These are phyloP conservation scores for Pseudachorutes palmiensis DNA, from an alignment of 1,140 invertebrate genomes.

Conservation along the genomic window DNA sequence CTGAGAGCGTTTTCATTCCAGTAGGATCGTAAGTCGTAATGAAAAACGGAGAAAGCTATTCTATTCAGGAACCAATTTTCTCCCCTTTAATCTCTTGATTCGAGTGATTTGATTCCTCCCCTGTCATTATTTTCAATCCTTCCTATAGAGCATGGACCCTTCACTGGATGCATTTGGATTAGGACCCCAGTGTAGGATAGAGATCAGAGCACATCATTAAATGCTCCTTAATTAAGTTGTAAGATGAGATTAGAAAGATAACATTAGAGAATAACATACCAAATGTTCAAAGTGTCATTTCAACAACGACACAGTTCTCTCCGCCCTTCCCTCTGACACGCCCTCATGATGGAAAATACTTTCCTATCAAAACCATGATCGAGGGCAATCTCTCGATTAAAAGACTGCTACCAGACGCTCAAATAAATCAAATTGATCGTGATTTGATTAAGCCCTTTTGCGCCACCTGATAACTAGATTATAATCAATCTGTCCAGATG, in stretches of 20 bases:
- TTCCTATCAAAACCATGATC: too few species aligned
- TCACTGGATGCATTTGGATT: too few species aligned
- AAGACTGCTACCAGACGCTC: too few species aligned
- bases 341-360: too few species aligned
- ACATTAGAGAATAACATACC: not conserved
- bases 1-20: too few species aligned
- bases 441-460: too few species aligned
- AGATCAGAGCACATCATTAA: not conserved
- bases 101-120: conserved; percentile 12
- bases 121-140: not conserved
- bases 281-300: not conserved
- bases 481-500: too few species aligned
- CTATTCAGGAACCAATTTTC: conserved; percentile 3
- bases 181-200: too few species aligned
- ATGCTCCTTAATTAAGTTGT: not conserved
- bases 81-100: conserved; percentile 2
- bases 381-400: too few species aligned
- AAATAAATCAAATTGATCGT: too few species aligned
- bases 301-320: not conserved
- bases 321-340: not conserved
- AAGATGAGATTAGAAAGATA: not conserved
- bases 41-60: not conserved
- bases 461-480: too few species aligned
- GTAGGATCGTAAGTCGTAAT: not conserved
- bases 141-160: too few species aligned